Evolutionary conservation across 1,140 invertebrate genomes (phyloP).

Genomic region (Aleiodes sp.): DNA sequence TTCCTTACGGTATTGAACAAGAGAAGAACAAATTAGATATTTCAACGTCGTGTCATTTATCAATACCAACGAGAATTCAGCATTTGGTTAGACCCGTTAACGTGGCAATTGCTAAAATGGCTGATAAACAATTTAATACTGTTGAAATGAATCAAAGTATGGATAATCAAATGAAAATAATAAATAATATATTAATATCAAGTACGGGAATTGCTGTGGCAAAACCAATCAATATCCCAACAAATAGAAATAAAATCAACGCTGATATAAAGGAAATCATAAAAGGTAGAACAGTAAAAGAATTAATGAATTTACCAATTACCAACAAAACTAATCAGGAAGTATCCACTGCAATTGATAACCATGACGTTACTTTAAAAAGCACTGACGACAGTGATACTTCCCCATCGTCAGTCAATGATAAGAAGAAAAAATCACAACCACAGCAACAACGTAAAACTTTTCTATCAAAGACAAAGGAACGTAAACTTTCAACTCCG

Average conservation of each 20-base stretch:
- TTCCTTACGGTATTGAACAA: constrained; percentile 49
- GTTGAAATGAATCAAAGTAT: neutral
- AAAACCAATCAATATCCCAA: constrained; percentile 31
- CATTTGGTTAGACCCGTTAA: constrained; percentile 63
- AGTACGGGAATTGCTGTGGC: constrained; percentile 20
- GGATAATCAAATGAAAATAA: constrained; percentile 5
- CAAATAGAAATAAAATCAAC: constrained; percentile 42
- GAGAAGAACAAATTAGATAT: constrained; percentile 50
- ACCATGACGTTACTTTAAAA: constrained; percentile 47
- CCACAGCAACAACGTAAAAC: constrained; percentile 60
- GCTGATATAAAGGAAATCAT: constrained; percentile 42
- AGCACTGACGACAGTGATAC: constrained; percentile 38
- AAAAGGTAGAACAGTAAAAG: constrained; percentile 40
- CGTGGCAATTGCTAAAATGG: constrained; percentile 59
- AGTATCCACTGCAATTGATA: neutral
- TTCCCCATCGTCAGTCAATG: neutral
- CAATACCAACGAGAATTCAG: constrained; percentile 62
- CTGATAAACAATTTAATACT: constrained; percentile 44
- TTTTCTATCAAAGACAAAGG: constrained; percentile 68
- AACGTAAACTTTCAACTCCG: constrained; percentile 57
- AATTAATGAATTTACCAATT: constrained; percentile 40
- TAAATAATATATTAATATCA: neutral
- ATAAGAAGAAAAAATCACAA: neutral
- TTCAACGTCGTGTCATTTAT: constrained; percentile 49
- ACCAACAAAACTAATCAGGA: constrained; percentile 9